These are phyloP conservation scores for Coturnix japonica DNA, from an alignment of 2,113 vertebrate genomes.

Conservation along the genomic window DNA sequence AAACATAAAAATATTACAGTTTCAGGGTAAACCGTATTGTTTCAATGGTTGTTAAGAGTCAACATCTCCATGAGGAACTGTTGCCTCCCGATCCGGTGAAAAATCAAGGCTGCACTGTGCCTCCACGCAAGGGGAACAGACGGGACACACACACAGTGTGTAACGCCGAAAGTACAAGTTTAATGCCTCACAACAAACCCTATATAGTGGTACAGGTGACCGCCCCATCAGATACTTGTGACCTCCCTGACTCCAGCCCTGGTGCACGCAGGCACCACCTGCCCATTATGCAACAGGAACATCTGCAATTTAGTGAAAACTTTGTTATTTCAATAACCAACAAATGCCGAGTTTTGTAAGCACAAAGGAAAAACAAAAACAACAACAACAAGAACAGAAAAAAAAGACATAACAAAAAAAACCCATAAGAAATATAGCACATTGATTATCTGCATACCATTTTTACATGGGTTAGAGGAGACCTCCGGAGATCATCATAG, in stretches of 20 bases:
- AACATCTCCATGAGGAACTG: slow-evolving; percentile 17
- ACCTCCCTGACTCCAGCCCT: too few relatives aligned
- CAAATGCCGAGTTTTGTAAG: slow-evolving; percentile 36
- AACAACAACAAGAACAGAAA: too few relatives aligned
- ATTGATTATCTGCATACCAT: background rate
- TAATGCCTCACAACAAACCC: too few relatives aligned
- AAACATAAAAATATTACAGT: slow-evolving; percentile 55
- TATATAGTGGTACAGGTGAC: too few relatives aligned
- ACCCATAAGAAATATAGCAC: background rate
- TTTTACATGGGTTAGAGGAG: background rate
- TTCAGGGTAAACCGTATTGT: slow-evolving; percentile 53
- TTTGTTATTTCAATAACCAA: slow-evolving; percentile 2
- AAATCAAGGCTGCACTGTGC: too few relatives aligned
- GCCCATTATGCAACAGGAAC: too few relatives aligned
- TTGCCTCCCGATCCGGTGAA: too few relatives aligned
- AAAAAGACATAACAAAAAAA: slow-evolving; percentile 7
- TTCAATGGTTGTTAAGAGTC: slow-evolving; percentile 38
- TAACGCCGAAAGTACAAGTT: too few relatives aligned
- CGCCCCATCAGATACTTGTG: too few relatives aligned
- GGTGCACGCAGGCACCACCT: too few relatives aligned
- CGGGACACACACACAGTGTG: too few relatives aligned
- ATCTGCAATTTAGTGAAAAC: background rate
- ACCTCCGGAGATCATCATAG: background rate
- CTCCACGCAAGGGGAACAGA: too few relatives aligned
- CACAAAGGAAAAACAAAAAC: background rate